Conservation (phyloP, 1,140 invertebrate species). For the Helicoverpa zea region DNA sequence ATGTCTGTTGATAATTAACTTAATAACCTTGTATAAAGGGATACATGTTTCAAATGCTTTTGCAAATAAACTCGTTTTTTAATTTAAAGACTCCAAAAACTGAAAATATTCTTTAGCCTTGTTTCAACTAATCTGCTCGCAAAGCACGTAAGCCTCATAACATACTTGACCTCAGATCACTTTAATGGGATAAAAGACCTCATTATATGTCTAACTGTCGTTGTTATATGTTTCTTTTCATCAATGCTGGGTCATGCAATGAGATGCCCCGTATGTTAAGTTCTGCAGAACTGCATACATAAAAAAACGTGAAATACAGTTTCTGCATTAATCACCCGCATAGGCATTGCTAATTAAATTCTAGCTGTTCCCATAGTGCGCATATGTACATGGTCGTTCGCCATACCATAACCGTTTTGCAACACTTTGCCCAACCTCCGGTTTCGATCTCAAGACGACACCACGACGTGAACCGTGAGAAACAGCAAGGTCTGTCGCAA, state of each 20-base stretch:
- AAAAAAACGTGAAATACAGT: too few relatives aligned
- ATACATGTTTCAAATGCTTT: too few relatives aligned
- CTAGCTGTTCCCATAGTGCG: not conserved
- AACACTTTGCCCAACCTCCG: constrained; percentile 63
- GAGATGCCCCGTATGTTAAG: too few relatives aligned
- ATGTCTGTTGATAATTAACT: not conserved
- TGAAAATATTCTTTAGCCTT: too few relatives aligned
- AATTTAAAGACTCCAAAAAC: too few relatives aligned
- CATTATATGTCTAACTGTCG: not conserved
- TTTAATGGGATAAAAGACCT: not conserved
- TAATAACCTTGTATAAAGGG: too few relatives aligned
- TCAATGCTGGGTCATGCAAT: too few relatives aligned
- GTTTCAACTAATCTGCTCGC: too few relatives aligned
- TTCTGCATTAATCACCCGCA: too few relatives aligned
- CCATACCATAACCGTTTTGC: constrained; percentile 55
- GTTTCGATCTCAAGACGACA: constrained; percentile 60
- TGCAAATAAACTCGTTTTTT: too few relatives aligned
- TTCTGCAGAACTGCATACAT: too few relatives aligned
- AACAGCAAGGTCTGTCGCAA: constrained; percentile 60
- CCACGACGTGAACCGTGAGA: constrained; percentile 57
- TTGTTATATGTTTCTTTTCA: not conserved
- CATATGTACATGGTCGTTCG: constrained; percentile 18
- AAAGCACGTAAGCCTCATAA: too few relatives aligned
- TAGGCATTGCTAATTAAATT: not conserved
- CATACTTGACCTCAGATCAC: not conserved